Conservation (phyloP, 2,113 vertebrate genomes). For the Phyllostomus hastatus region DNA sequence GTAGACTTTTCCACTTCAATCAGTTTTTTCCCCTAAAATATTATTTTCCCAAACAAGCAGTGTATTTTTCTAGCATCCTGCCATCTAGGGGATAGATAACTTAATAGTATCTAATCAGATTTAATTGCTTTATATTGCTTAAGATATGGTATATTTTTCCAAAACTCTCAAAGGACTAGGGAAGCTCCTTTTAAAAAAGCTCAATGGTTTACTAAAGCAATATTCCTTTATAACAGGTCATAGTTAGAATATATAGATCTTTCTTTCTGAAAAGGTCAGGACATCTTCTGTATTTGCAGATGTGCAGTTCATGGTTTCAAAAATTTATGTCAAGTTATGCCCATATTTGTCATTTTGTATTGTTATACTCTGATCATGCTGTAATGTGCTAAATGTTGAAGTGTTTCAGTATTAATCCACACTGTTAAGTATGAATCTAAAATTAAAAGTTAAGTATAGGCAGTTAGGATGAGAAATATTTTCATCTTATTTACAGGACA, state of each 20-base stretch:
- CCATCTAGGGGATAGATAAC: neutral
- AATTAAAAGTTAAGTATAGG: neutral
- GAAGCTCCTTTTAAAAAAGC: neutral
- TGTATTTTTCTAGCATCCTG: neutral
- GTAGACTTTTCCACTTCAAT: neutral
- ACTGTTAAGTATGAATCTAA: conserved; percentile 1
- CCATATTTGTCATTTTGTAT: neutral
- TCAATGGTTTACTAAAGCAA: neutral
- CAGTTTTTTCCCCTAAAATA: neutral
- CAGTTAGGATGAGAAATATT: neutral
- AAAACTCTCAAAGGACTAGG: neutral
- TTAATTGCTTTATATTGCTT: neutral
- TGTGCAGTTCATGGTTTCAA: neutral
- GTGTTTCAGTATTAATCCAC: neutral
- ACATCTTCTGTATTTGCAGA: neutral
- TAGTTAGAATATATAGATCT: neutral
- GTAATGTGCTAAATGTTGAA: neutral
- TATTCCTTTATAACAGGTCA: neutral
- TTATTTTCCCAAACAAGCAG: neutral
- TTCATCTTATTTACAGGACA: neutral
- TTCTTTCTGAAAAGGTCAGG: neutral
- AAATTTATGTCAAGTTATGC: neutral
- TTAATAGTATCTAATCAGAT: conserved; percentile 1
- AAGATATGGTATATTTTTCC: neutral
- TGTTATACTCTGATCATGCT: neutral